Conservation (phyloP, 2,797 vertebrate species). For the Macroramphosus scolopax region DNA sequence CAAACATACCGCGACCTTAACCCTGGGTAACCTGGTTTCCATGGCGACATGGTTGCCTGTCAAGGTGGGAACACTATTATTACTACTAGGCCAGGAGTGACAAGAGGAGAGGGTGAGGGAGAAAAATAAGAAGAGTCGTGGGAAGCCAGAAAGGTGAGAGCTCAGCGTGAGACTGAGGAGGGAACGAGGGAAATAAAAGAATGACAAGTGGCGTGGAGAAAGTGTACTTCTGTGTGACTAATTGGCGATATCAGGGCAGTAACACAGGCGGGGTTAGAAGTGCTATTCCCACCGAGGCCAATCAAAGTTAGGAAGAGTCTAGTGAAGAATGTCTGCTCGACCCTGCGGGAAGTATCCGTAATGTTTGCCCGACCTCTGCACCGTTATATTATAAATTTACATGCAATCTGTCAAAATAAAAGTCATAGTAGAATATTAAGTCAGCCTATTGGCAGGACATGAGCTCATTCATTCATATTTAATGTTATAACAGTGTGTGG, state of each 20-base stretch:
- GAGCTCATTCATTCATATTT: too few species aligned
- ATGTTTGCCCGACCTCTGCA: not conserved
- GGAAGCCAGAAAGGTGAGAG: not conserved
- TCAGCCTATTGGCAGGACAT: too few species aligned
- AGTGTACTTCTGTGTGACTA: constrained; percentile 16
- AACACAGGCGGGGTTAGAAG: constrained; percentile 14
- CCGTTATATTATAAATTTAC: not conserved
- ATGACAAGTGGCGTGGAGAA: not conserved
- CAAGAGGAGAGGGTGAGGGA: not conserved
- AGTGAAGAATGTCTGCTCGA: constrained; percentile 1
- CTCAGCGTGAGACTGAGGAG: constrained; percentile 4
- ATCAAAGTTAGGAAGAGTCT: constrained; percentile 11
- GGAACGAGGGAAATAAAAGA: not conserved
- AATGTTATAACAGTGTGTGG: too few species aligned
- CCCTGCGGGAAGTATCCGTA: not conserved
- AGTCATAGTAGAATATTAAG: not conserved
- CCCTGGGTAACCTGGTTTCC: constrained; percentile 19
- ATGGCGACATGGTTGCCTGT: constrained; percentile 16
- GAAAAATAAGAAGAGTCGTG: not conserved
- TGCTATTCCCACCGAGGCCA: constrained; percentile 12
- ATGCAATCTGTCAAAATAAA: not conserved
- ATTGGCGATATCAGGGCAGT: constrained; percentile 20
- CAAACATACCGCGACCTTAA: constrained; percentile 17
- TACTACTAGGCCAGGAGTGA: not conserved
- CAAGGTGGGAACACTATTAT: constrained; percentile 18